A percentile compares a stretch with the other conserved stretches of the same genome.
phyloP scores from a whole-genome alignment of 2,113 vertebrate species.

The Sorex fumeus region DNA sequence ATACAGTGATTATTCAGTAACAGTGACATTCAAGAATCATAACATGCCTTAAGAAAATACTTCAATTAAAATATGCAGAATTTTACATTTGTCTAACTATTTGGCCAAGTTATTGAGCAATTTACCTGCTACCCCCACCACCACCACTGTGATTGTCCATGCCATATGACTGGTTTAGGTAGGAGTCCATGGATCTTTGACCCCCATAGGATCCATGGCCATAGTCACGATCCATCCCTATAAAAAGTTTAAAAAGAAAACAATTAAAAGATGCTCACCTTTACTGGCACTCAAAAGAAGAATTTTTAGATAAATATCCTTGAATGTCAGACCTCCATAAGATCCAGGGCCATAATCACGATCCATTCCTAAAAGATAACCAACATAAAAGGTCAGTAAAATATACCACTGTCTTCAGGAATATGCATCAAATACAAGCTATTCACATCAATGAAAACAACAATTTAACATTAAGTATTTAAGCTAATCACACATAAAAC shows the following conservation, averaged over 20 bases:
- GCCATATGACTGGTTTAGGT: slow-evolving; percentile 92
- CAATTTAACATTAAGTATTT: slow-evolving; percentile 59
- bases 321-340: slow-evolving; percentile 84
- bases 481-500: slow-evolving; percentile 29
- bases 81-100: slow-evolving; percentile 83
- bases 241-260: slow-evolving; percentile 86
- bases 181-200: slow-evolving; percentile 92
- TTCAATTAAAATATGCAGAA: slow-evolving; percentile 85
- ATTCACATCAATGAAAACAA: neutral
- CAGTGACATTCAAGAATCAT: slow-evolving; percentile 70
- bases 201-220: slow-evolving; percentile 92
- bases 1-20: slow-evolving; percentile 64
- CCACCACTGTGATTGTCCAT: slow-evolving; percentile 92
- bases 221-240: slow-evolving; percentile 92
- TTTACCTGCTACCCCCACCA: slow-evolving; percentile 92
- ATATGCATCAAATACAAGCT: slow-evolving; percentile 46
- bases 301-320: slow-evolving; percentile 87
- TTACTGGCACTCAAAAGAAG: slow-evolving; percentile 80
- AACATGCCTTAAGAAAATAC: slow-evolving; percentile 88
- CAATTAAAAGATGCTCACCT: slow-evolving; percentile 86
- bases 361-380: slow-evolving; percentile 83
- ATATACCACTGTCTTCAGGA: slow-evolving; percentile 11
- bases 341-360: slow-evolving; percentile 86
- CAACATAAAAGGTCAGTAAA: slow-evolving; percentile 68
- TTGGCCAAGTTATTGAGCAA: slow-evolving; percentile 89